These are phyloP conservation scores for Melanaphis sacchari DNA, from an alignment of 1,140 invertebrate genomes.

Conservation along the genomic window DNA sequence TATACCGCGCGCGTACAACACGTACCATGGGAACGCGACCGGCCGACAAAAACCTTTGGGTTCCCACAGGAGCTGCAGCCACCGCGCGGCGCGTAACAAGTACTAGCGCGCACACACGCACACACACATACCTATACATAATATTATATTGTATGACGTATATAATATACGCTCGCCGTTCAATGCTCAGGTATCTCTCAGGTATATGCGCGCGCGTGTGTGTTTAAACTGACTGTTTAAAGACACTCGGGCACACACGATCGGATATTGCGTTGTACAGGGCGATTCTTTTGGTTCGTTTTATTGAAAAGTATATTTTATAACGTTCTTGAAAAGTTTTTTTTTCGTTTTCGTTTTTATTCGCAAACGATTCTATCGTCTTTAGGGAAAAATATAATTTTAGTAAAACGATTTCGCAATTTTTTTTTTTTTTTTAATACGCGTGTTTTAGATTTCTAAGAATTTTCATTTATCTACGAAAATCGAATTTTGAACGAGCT, in stretches of 20 bases:
- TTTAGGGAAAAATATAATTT: too few species aligned
- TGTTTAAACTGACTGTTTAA: too few species aligned
- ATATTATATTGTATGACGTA: background rate
- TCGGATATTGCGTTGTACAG: background rate
- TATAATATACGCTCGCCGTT: background rate
- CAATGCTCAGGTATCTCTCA: too few species aligned
- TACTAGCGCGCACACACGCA: background rate
- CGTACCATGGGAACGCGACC: conserved; percentile 41
- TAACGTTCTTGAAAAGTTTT: background rate
- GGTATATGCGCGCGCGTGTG: too few species aligned
- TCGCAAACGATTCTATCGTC: too few species aligned
- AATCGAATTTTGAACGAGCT: too few species aligned
- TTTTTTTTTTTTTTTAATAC: too few species aligned
- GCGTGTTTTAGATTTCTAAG: too few species aligned
- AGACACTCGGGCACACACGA: background rate
- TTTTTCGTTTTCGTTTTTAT: too few species aligned
- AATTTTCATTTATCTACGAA: too few species aligned
- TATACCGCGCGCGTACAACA: conserved; percentile 33
- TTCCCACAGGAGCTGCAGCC: conserved; percentile 41
- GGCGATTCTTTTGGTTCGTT: background rate
- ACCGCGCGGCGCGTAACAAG: conserved; percentile 36
- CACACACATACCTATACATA: background rate
- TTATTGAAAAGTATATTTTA: background rate
- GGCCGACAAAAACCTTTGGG: conserved; percentile 24
- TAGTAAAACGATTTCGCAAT: too few species aligned